Base-by-base conservation (phyloP, 2,113 vertebrate species). In the Epinephelus lanceolatus region DNA sequence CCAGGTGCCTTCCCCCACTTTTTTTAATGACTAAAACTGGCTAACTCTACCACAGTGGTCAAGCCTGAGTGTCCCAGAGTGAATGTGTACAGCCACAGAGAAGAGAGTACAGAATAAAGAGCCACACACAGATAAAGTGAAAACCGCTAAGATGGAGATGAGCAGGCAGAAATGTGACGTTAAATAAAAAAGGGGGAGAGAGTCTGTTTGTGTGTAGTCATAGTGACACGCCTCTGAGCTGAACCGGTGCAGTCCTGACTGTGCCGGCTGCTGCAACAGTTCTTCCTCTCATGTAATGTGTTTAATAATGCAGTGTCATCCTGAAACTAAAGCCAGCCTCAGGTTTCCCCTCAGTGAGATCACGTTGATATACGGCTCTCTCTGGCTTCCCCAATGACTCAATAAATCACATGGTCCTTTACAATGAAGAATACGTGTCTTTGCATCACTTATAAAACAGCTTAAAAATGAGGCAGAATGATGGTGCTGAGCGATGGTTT, bases 291-390 rank as follows among this genome's bases (percentile, higher is more conserved):
- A 59, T 19, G 15, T 51, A 60, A 21, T 57, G 62, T 55, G 30
- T 71, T 88, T 51, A 84, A 68, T 77, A 71, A 85, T 89, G 45
- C 37, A 85, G 52, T 4, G 19, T 73, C 68, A 65, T 47, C 15
- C 59, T 82, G 69, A 76, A 71, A 61, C 53, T 62, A 17, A 15
- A 74, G 19, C 27, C 45, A 3, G 63, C 15, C 42, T 81, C 27
- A 40, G 51, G 83, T 84, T 85, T 75, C 68, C 5, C 25, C 2
- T 18, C 21, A 53, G 59, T 10, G 30, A 62, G 67, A 30, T 74
- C 42, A 70, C 8, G 1, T 45, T 59, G 21, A 30, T 21, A 17
- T 45, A 10, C n/a, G 4, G n/a, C 47, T 62, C 9, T 49, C 18
- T 30, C 3, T 14, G 37, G 7, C 17, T 68, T 15, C 5, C 17